Evolutionary conservation across 2,888 invertebrate genomes (phyloP).

Genomic region (Pseudococcus viburni): DNA sequence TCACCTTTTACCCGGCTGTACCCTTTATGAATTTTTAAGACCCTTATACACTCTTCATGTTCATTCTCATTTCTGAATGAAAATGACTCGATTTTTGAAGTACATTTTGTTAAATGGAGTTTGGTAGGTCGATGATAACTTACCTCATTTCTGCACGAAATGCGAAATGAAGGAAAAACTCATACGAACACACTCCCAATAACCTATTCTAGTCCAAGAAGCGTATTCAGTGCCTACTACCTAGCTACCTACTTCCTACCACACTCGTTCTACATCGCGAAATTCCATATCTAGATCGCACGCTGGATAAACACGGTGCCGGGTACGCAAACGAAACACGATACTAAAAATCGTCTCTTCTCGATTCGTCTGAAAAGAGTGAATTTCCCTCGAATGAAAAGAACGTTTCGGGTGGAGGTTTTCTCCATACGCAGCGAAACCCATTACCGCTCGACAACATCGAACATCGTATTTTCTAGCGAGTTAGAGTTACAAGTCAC

Average conservation of each 20-base stretch:
- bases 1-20: too few species aligned
- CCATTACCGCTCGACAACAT: constrained; percentile 44
- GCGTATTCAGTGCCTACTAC: not conserved
- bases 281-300: constrained; percentile 26
- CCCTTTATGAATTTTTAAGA: too few species aligned
- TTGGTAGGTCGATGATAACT: too few species aligned
- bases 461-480: constrained; percentile 32
- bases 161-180: not conserved
- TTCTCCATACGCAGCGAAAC: constrained; percentile 1
- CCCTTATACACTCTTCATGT: too few species aligned
- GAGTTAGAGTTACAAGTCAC: constrained; percentile 48
- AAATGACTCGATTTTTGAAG: too few species aligned
- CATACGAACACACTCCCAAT: not conserved
- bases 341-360: constrained; percentile 2
- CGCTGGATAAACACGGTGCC: not conserved
- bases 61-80: too few species aligned
- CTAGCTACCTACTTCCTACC: not conserved
- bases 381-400: constrained; percentile 43
- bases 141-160: too few species aligned
- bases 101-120: too few species aligned
- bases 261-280: not conserved
- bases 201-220: not conserved
- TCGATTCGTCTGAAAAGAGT: constrained; percentile 9
- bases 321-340: not conserved
- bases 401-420: not conserved